A percentile compares a stretch with the other conserved stretches of the same genome.
Conservation (phyloP, 2,797 vertebrate genomes). For the Pyrocephalus nanus region DNA sequence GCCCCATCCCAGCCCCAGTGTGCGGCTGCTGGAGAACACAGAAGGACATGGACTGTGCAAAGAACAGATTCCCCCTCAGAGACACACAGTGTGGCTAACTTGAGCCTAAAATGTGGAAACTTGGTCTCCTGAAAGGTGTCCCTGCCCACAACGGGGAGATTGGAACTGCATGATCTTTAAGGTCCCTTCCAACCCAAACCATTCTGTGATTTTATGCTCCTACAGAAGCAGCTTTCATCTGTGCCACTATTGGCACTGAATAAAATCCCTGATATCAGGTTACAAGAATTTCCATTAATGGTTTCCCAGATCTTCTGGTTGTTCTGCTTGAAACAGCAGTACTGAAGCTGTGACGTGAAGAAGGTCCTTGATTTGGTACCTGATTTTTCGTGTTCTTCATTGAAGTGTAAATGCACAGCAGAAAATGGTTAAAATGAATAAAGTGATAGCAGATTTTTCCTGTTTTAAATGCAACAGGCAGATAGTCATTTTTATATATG, state of each 20-base stretch:
- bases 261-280: background rate
- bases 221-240: background rate
- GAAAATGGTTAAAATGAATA: background rate
- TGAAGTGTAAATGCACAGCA: background rate
- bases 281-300: background rate
- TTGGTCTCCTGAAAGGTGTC: background rate
- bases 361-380: background rate
- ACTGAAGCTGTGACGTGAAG: background rate
- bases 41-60: background rate
- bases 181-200: background rate
- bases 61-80: background rate
- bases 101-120: background rate
- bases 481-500: background rate
- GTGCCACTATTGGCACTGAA: background rate
- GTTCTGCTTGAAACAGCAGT: background rate
- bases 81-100: background rate
- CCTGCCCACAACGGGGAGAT: too few relatives aligned
- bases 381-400: background rate
- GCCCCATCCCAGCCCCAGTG: background rate
- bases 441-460: background rate
- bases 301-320: background rate
- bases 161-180: background rate
- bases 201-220: background rate
- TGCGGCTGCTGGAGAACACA: background rate
- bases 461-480: background rate